Base-by-base conservation (phyloP, 2,113 vertebrate species). In the Callopanchax toddi region DNA sequence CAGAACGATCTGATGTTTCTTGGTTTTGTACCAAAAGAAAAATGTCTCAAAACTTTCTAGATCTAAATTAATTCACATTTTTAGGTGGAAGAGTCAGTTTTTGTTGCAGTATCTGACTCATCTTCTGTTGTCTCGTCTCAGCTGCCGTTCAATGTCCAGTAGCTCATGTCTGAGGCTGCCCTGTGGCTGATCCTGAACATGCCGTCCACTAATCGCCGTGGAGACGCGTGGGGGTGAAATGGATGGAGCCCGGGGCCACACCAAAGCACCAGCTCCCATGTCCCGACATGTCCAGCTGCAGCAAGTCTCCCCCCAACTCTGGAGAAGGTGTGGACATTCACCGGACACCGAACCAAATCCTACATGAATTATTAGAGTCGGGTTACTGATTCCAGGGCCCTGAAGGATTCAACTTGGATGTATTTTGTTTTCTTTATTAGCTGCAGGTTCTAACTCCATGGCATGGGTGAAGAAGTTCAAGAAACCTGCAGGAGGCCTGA, bases 401-500 rank as follows among this genome's bases (percentile, higher is more conserved):
- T n/a, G n/a, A n/a, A n/a, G n/a, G 11, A 22, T 25, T 21, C 54
- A 58, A 58, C 48, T 71, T 70, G 34, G 57, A 63, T 37, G 67
- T 57, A 13, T 2, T 32, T 32, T 4, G 29, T 22, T 17, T 60
- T 45, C 52, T 67, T 71, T 25, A 37, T 74, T 57, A 81, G 79
- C 72, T 82, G 71, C 75, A 82, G 78, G 79, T 72, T 85, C 75
- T 84, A 90, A 87, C 81, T 86, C 90, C 86, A 98, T 96, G 95
- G 94, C 96, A 78, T 99, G 97, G 97, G 95, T 94, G 73, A 97
- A 95, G 87, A 95, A 98, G 74, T 93, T 98, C 74, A 95, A 95
- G 74, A 98, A 93, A 89, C 94, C 96, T 11, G 92, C 94, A 48
- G 91, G 94, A 79, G 94, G 94, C 46, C 91, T 98, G 72, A 94